Evolutionary conservation across 2,888 invertebrate species (phyloP).

Genomic region (Xestia sexstrigata): DNA sequence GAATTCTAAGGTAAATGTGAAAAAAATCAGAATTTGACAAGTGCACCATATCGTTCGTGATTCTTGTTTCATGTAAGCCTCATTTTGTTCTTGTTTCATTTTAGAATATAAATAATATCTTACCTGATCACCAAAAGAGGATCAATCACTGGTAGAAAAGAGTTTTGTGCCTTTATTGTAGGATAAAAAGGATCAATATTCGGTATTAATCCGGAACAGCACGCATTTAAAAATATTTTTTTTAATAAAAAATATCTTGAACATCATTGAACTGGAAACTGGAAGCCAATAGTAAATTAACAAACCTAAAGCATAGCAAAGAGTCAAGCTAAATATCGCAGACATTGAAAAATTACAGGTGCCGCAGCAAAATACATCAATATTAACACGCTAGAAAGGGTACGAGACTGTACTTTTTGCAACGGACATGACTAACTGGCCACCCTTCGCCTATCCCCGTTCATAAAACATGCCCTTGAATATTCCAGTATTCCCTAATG

Average conservation of each 20-base stretch:
- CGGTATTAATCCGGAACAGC: not conserved
- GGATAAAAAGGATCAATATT: not conserved
- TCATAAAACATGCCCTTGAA: conserved; percentile 64
- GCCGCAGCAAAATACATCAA: conserved; percentile 23
- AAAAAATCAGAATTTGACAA: not conserved
- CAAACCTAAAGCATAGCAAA: conserved; percentile 1
- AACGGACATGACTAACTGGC: conserved; percentile 37
- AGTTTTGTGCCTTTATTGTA: not conserved
- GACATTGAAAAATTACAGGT: conserved; percentile 22
- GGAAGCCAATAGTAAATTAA: too few relatives aligned
- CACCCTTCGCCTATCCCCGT: conserved; percentile 36
- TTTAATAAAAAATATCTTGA: not conserved
- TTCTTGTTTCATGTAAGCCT: not conserved
- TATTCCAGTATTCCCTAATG: conserved; percentile 66
- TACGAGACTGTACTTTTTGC: conserved; percentile 47
- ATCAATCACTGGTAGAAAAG: not conserved
- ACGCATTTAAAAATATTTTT: not conserved
- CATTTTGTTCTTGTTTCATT: not conserved
- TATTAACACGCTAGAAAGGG: conserved; percentile 21
- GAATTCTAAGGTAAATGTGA: not conserved
- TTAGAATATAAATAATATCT: not conserved
- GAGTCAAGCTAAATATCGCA: not conserved
- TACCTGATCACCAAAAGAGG: not conserved
- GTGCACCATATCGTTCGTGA: not conserved
- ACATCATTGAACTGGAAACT: not conserved